phyloP scores from a whole-genome alignment of 2,888 invertebrate species.

The Allolobophora icterica region DNA sequence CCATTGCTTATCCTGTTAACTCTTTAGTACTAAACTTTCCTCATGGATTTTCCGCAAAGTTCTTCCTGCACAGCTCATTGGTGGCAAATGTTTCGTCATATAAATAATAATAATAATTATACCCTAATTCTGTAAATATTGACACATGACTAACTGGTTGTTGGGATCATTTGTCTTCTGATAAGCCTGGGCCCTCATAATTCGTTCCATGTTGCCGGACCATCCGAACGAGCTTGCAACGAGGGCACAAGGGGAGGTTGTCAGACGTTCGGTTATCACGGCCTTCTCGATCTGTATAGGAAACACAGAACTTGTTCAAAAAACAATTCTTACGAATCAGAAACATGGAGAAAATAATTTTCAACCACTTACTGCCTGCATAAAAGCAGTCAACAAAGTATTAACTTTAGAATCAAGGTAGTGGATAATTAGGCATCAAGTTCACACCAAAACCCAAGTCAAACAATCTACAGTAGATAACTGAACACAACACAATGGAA shows the following conservation, averaged over 20 bases:
- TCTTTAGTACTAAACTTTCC: no score
- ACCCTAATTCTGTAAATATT: not conserved
- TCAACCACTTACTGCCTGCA: not conserved
- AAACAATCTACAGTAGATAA: not conserved
- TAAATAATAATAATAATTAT: not conserved
- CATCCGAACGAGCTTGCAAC: constrained; percentile 96
- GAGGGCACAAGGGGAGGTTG: constrained; percentile 91
- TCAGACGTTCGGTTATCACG: constrained; percentile 83
- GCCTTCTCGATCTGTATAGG: constrained; percentile 74
- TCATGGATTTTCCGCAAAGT: not conserved
- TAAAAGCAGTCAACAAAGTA: not conserved
- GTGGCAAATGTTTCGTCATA: not conserved
- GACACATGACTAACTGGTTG: constrained; percentile 69
- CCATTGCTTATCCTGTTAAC: no score
- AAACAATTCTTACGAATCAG: not conserved
- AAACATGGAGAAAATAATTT: not conserved
- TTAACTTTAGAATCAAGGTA: not conserved
- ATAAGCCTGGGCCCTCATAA: constrained; percentile 88
- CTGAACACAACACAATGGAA: not conserved
- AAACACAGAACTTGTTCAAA: constrained; percentile 22
- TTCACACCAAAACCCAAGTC: no score
- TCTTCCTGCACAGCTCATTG: not conserved
- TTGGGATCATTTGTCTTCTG: constrained; percentile 81
- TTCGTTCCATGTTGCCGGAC: constrained; percentile 99
- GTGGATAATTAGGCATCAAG: not conserved